phyloP scores from a whole-genome alignment of 2,797 vertebrate species.

The Nyctibius grandis region DNA sequence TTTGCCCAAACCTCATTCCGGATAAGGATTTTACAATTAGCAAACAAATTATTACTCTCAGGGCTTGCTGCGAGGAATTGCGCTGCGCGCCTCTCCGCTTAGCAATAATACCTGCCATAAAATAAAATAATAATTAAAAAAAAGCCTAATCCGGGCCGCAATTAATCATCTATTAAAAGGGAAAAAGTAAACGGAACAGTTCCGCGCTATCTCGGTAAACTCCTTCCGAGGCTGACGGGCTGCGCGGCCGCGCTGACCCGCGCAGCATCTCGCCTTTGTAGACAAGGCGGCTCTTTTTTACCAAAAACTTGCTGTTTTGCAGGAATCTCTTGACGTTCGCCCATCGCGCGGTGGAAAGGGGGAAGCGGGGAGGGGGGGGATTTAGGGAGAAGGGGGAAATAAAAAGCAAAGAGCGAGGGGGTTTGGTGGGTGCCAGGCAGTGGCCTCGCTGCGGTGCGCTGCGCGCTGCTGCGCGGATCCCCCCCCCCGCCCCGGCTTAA shows the following conservation, averaged over 20 bases:
- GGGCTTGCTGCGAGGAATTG: constrained; percentile 68
- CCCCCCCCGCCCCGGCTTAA: no score
- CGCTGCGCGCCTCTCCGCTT: constrained; percentile 48
- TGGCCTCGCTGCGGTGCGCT: neutral
- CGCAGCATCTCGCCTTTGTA: constrained; percentile 22
- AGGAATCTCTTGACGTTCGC: neutral
- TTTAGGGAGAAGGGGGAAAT: neutral
- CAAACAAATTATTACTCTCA: constrained; percentile 75
- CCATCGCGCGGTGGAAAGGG: neutral
- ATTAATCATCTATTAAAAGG: constrained; percentile 83
- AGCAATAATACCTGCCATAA: constrained; percentile 77
- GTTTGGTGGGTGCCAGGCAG: neutral
- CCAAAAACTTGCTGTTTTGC: neutral
- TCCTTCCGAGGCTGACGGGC: neutral
- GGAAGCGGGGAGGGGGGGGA: no score
- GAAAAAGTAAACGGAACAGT: constrained; percentile 25
- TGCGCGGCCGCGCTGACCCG: neutral
- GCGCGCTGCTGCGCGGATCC: neutral
- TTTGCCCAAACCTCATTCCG: constrained; percentile 75
- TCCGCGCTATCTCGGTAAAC: constrained; percentile 23
- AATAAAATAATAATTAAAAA: constrained; percentile 24
- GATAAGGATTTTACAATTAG: constrained; percentile 77
- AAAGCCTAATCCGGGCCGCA: constrained; percentile 63
- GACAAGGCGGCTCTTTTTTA: neutral
- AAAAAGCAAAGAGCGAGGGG: neutral